Evolutionary conservation across 2,797 vertebrate genomes (phyloP).

Genomic region (Pipistrellus pipistrellus): DNA sequence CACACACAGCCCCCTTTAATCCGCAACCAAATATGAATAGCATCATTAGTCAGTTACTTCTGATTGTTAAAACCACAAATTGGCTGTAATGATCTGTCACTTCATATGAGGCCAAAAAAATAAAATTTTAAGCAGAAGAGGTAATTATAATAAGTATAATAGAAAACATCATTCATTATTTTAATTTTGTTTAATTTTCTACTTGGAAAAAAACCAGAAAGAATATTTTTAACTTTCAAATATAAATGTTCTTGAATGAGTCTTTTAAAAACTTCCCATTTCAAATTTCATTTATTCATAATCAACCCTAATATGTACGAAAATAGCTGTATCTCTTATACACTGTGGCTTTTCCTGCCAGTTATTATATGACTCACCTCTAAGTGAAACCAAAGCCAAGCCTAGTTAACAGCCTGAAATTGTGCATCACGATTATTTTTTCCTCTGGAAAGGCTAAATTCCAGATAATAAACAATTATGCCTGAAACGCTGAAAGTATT

Average conservation of each 20-base stretch:
- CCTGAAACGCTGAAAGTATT: slow-evolving; percentile 42
- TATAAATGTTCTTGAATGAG: slow-evolving; percentile 59
- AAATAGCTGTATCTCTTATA: slow-evolving; percentile 31
- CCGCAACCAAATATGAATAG: slow-evolving; percentile 51
- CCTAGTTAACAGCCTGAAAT: not conserved
- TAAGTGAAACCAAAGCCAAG: slow-evolving; percentile 41
- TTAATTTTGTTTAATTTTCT: slow-evolving; percentile 72
- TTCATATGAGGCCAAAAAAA: slow-evolving; percentile 67
- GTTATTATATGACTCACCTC: not conserved
- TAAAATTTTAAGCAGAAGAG: slow-evolving; percentile 68
- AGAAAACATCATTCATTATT: slow-evolving; percentile 67
- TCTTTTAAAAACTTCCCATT: slow-evolving; percentile 16
- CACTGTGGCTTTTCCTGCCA: slow-evolving; percentile 1
- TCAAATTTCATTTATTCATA: slow-evolving; percentile 57
- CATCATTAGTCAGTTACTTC: slow-evolving; percentile 68
- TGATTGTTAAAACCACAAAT: slow-evolving; percentile 74
- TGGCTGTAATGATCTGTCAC: slow-evolving; percentile 59
- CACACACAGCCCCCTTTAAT: not conserved
- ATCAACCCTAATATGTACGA: not conserved
- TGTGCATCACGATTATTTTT: slow-evolving; percentile 4
- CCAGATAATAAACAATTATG: slow-evolving; percentile 26
- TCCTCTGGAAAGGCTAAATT: slow-evolving; percentile 34
- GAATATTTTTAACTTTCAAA: slow-evolving; percentile 68
- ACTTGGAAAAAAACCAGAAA: slow-evolving; percentile 17
- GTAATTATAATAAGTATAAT: slow-evolving; percentile 53